Conservation (phyloP, 2,888 invertebrate genomes). For the Parnassius glacialis region DNA sequence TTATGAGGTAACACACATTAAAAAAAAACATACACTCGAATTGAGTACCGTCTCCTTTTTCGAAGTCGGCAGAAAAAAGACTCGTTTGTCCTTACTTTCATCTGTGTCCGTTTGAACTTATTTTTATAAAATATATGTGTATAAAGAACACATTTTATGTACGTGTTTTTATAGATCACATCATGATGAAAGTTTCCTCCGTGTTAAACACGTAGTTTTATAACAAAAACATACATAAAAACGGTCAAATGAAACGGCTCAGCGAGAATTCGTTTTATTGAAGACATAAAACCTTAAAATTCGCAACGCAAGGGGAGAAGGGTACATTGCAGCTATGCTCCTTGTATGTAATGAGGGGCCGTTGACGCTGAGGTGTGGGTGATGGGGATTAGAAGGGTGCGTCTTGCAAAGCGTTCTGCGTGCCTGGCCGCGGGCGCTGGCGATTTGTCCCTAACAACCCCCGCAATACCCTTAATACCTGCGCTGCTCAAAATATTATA, state of each 20-base stretch:
- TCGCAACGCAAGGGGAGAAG: conserved; percentile 45
- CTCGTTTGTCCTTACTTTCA: too few species aligned
- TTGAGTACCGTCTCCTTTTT: too few species aligned
- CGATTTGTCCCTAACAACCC: conserved; percentile 73
- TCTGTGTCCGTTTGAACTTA: too few species aligned
- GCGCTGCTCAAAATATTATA: conserved; percentile 43
- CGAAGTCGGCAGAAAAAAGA: too few species aligned
- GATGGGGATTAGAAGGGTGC: conserved; percentile 71
- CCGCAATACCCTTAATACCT: conserved; percentile 53
- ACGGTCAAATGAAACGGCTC: conserved; percentile 33
- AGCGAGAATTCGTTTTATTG: conserved; percentile 53
- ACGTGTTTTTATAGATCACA: too few species aligned
- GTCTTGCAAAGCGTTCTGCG: conserved; percentile 76
- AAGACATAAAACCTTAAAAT: conserved; percentile 71
- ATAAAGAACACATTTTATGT: too few species aligned
- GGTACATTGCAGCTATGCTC: conserved; percentile 67
- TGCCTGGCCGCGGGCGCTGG: conserved; percentile 69
- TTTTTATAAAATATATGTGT: too few species aligned
- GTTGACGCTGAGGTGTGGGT: conserved; percentile 29
- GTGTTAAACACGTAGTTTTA: neutral
- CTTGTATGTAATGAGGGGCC: conserved; percentile 73
- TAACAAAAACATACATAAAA: conserved; percentile 25
- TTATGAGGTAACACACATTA: too few species aligned
- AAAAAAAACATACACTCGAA: too few species aligned
- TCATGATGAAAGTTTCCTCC: too few species aligned